A percentile compares a stretch with the other conserved stretches of the same genome.
These are phyloP conservation scores for Neria commutata DNA, from an alignment of 2,888 invertebrate species.

Conservation along the genomic window DNA sequence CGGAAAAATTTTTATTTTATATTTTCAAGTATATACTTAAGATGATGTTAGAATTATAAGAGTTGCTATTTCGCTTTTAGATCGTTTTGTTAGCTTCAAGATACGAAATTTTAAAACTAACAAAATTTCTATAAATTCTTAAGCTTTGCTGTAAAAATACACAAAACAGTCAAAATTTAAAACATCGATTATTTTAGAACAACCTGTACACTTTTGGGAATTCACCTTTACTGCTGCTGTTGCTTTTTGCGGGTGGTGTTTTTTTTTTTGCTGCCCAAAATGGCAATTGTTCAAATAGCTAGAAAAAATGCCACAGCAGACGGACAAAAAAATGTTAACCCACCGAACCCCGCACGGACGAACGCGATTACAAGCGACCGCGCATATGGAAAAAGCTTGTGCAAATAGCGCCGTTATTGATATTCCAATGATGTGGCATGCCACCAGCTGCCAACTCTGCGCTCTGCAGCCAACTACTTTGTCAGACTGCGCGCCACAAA, in stretches of 20 bases:
- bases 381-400: constrained; percentile 3
- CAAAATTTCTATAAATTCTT: too few species aligned
- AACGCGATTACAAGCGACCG: too few species aligned
- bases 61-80: too few species aligned
- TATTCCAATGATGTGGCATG: constrained; percentile 21
- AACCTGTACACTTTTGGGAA: neutral
- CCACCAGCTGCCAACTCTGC: neutral
- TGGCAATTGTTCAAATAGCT: neutral
- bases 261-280: neutral
- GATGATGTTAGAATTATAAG: too few species aligned
- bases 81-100: too few species aligned
- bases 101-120: too few species aligned
- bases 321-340: neutral
- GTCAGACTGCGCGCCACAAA: constrained; percentile 15
- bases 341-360: neutral
- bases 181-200: neutral
- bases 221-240: too few species aligned
- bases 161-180: too few species aligned
- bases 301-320: neutral
- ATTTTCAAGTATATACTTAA: too few species aligned
- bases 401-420: constrained; percentile 17
- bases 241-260: neutral
- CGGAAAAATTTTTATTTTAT: too few species aligned
- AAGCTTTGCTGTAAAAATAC: too few species aligned
- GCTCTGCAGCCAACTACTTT: neutral